Evolutionary conservation across 2,113 vertebrate species (phyloP), one percentile per base, ranked within the genome.

Genomic region (Apaloderma vittatum): DNA sequence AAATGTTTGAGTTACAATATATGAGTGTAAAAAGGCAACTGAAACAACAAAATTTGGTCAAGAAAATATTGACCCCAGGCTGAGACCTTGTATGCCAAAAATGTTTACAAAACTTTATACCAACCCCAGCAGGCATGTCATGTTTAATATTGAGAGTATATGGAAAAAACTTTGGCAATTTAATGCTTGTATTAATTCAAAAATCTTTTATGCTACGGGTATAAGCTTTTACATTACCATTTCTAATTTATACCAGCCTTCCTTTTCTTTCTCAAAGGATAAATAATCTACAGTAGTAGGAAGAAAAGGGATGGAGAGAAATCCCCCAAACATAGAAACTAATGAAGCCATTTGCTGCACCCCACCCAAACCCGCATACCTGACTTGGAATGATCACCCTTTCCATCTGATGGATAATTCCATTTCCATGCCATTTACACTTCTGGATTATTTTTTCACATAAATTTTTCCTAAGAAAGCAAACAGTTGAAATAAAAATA

Each of bases 1-100:
- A 96, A 93, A 96, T 72, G 45, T 98, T 97, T 96, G 95, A 97
- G 91, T 97, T 97, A 96, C 77, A 96, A 94, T 95, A 95, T 95
- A 93, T 14, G 66, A 96, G 76, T 95, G 59, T 93, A 96, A 96
- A 97, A 96, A 97, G 85, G 88, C 96, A 98, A 98, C 97, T 98
- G 97, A 98, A 98, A 98, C 97, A 98, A 98, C 98, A 98, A 98
- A 97, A 98, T 98, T 97, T 97, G 94, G 97, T 97, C 77, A 54
- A 97, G 95, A 96, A 98, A 97, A 97, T 96, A 97, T 82, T 96
- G 97, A 97, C 97, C 88, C 75, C 73, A 95, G 97, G 97, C 97
- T 90, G 75, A 96, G 93, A 90, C 37, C 49, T 32, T 11, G 13
- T 86, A 76, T 18, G 83, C 97, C 97, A 98, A 96, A 92, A 97